Percentiles rank a stretch among this genome's conserved stretches.
phyloP scores from a whole-genome alignment of 1,140 invertebrate species.

The Heliothis virescens region DNA sequence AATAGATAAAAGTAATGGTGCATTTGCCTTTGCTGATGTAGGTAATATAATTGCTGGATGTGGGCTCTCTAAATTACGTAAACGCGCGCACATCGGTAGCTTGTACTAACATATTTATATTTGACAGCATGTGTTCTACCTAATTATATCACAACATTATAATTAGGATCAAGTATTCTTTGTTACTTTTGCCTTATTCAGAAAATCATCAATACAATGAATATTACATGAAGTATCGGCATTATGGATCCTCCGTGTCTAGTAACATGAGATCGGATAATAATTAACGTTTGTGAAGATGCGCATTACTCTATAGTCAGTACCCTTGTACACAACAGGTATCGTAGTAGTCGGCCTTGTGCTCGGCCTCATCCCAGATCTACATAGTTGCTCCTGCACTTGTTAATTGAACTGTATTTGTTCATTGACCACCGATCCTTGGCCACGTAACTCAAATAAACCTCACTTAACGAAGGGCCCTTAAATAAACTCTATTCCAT shows the following conservation, averaged over 20 bases:
- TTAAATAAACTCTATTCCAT: neutral
- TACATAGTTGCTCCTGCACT: constrained; percentile 39
- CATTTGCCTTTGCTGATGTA: too few species aligned
- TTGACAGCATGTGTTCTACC: too few species aligned
- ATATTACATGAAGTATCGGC: neutral
- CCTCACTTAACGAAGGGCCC: neutral
- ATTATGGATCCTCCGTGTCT: neutral
- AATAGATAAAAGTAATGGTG: too few species aligned
- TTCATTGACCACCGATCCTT: constrained; percentile 33
- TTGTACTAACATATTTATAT: too few species aligned
- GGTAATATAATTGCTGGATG: too few species aligned
- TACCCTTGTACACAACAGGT: constrained; percentile 44
- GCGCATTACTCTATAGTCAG: constrained; percentile 19
- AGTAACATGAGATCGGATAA: constrained; percentile 19
- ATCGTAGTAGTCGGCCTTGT: constrained; percentile 31
- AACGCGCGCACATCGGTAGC: too few species aligned
- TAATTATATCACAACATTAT: too few species aligned
- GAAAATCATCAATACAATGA: neutral
- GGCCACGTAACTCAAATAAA: neutral
- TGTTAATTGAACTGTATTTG: constrained; percentile 39
- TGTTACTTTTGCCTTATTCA: neutral
- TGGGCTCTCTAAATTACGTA: too few species aligned
- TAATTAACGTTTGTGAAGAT: constrained; percentile 41
- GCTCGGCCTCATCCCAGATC: constrained; percentile 38
- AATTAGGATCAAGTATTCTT: too few species aligned